These are phyloP conservation scores for Achlya flavicornis DNA, from an alignment of 2,888 invertebrate genomes.

Conservation along the genomic window DNA sequence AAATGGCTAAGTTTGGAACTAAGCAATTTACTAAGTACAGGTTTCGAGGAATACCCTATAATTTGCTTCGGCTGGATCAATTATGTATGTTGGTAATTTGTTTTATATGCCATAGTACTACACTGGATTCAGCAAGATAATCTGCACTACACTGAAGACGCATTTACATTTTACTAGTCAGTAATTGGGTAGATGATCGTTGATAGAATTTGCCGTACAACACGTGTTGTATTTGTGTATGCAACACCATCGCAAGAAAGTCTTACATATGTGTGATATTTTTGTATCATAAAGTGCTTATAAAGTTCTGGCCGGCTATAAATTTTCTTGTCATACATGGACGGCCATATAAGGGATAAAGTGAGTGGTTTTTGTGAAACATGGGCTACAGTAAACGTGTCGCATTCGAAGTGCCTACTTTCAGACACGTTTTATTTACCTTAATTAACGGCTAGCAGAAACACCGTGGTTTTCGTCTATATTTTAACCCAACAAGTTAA, in stretches of 20 bases:
- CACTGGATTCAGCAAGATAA: no score
- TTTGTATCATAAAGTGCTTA: background rate
- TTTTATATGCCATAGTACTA: background rate
- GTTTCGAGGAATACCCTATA: background rate
- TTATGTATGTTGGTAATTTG: background rate
- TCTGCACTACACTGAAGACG: background rate
- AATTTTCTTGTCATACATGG: constrained; percentile 10
- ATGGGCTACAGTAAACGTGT: background rate
- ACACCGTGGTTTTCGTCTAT: background rate
- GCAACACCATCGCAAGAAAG: background rate
- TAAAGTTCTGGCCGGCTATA: constrained; percentile 5
- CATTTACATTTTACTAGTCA: no score
- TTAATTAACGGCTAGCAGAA: constrained; percentile 1
- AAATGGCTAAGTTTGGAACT: background rate
- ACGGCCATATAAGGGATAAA: constrained; percentile 12
- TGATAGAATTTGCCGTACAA: no score
- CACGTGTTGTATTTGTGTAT: background rate
- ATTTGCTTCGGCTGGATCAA: background rate
- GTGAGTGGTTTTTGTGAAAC: constrained; percentile 1
- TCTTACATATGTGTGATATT: background rate
- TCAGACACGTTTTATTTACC: constrained; percentile 8
- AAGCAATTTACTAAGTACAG: background rate
- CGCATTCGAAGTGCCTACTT: constrained; percentile 9
- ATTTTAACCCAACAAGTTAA: background rate
- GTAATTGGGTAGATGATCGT: background rate